Conservation (phyloP, 2,113 vertebrate genomes). For the Notothenia rossii region DNA sequence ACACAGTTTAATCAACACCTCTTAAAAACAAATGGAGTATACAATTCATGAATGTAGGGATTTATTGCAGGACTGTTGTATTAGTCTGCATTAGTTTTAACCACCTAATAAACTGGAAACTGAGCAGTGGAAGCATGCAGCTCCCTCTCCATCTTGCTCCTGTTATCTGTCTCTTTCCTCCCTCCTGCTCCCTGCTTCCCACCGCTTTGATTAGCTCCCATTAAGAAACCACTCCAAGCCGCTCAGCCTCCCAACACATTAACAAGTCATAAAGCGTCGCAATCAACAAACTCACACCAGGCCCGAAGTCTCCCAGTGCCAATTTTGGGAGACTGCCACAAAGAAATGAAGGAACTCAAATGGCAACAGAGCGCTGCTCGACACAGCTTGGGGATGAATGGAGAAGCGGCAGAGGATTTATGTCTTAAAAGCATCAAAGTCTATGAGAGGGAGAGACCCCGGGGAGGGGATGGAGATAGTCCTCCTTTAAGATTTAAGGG, state of each 20-base stretch:
- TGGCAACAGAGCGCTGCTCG: constrained; percentile 54
- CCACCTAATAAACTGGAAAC: background rate
- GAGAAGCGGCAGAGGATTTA: constrained; percentile 37
- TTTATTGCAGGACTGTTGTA: background rate
- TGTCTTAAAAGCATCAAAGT: constrained; percentile 55
- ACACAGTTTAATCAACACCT: background rate
- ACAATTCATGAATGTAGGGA: background rate
- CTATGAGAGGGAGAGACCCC: constrained; percentile 15
- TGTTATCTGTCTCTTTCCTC: constrained; percentile 39
- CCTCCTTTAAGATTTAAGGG: constrained; percentile 39
- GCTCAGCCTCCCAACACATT: constrained; percentile 56
- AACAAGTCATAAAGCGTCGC: constrained; percentile 60
- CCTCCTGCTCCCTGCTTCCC: constrained; percentile 10
- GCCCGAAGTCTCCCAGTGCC: constrained; percentile 41
- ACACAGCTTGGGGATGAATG: constrained; percentile 45
- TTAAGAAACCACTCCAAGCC: constrained; percentile 58
- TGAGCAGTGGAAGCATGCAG: background rate
- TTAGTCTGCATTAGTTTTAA: background rate
- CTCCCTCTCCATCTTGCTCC: constrained; percentile 11
- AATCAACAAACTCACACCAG: constrained; percentile 58
- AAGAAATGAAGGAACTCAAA: constrained; percentile 48
- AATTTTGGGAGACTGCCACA: constrained; percentile 33
- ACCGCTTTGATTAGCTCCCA: constrained; percentile 62
- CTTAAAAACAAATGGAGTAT: background rate
- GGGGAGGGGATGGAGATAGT: constrained; percentile 17